These are phyloP conservation scores for Plecturocebus donacophilus DNA, from an alignment of 2,113 vertebrate genomes.

Conservation along the genomic window DNA sequence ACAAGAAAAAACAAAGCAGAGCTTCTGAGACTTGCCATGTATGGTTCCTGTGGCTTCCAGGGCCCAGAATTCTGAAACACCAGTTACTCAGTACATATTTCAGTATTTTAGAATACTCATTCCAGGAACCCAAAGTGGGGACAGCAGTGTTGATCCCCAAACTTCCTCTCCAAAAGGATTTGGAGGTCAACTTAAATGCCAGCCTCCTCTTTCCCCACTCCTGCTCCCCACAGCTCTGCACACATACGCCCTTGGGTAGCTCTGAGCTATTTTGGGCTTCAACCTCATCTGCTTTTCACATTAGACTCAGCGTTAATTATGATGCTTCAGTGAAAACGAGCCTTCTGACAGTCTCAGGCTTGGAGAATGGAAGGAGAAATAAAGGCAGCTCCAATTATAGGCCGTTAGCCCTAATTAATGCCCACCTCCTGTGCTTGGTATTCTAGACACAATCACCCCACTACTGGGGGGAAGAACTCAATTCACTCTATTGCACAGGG, in stretches of 20 bases:
- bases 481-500: background rate
- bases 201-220: background rate
- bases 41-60: background rate
- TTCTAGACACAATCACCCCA: conserved; percentile 57
- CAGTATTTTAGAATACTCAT: background rate
- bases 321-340: conserved; percentile 56
- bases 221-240: background rate
- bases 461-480: background rate
- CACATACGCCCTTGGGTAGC: conserved; percentile 29
- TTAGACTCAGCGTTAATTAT: conserved; percentile 52
- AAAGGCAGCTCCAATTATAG: conserved; percentile 73
- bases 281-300: conserved; percentile 62
- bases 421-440: conserved; percentile 22
- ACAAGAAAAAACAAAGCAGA: background rate
- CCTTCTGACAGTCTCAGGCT: conserved; percentile 70
- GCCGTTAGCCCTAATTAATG: conserved; percentile 77
- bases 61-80: background rate
- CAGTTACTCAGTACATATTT: background rate
- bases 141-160: background rate
- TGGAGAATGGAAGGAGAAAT: conserved; percentile 65
- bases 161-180: conserved; percentile 27
- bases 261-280: conserved; percentile 57
- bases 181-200: conserved; percentile 41
- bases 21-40: background rate
- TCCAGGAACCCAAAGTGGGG: background rate